phyloP scores from a whole-genome alignment of 2,113 vertebrate genomes.

The Puma concolor region DNA sequence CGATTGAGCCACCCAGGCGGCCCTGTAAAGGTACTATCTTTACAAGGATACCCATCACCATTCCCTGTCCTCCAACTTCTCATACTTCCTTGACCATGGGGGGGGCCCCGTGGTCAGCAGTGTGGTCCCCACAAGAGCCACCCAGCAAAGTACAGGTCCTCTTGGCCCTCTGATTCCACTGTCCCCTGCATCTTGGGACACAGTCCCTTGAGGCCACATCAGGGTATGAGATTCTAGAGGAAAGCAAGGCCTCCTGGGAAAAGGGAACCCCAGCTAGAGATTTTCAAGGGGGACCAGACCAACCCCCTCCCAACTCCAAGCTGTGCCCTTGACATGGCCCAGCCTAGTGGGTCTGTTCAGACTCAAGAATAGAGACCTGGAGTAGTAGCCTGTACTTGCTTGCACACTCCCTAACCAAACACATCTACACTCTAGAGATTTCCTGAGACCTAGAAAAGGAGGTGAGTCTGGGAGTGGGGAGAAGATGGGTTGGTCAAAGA shows the following conservation, averaged over 20 bases:
- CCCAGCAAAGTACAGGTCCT: not conserved
- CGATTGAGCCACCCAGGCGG: no score
- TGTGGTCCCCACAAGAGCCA: not conserved
- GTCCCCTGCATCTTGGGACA: not conserved
- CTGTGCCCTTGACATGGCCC: not conserved
- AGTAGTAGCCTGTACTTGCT: not conserved
- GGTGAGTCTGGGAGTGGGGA: not conserved
- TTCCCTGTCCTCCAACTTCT: not conserved
- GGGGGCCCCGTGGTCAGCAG: no score
- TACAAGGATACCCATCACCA: not conserved
- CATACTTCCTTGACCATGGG: not conserved
- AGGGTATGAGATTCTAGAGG: not conserved
- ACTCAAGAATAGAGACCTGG: not conserved
- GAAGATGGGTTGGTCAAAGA: not conserved
- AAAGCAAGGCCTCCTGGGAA: not conserved
- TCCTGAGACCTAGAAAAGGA: not conserved
- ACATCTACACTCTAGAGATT: not conserved
- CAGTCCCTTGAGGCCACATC: not conserved
- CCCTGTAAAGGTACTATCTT: not conserved
- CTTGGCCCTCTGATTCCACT: not conserved
- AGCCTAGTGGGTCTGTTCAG: not conserved
- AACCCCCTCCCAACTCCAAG: not conserved
- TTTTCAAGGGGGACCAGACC: not conserved
- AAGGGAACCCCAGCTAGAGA: not conserved
- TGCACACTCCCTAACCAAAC: not conserved